Evolutionary conservation across 2,888 invertebrate genomes (phyloP).

Genomic region (Lagria hirta): DNA sequence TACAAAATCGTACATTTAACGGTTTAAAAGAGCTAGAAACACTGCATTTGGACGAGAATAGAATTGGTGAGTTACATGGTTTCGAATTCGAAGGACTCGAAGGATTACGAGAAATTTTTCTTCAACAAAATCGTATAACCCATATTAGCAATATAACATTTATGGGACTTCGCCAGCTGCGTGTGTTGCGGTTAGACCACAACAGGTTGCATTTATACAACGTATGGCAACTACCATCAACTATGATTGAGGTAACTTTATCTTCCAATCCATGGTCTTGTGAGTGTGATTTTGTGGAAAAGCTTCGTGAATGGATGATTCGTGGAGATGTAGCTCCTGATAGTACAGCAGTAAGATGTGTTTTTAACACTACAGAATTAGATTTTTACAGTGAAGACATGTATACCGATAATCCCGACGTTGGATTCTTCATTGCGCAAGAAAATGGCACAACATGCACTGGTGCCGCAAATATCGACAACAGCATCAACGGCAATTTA

Average conservation of each 20-base stretch:
- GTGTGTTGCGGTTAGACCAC: slow-evolving; percentile 69
- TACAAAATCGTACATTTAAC: slow-evolving; percentile 82
- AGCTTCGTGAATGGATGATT: slow-evolving; percentile 75
- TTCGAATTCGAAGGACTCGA: slow-evolving; percentile 81
- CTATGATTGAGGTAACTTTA: slow-evolving; percentile 66
- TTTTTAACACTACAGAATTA: slow-evolving; percentile 64
- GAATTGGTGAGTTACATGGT: slow-evolving; percentile 68
- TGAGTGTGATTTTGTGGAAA: slow-evolving; percentile 76
- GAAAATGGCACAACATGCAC: slow-evolving; percentile 65
- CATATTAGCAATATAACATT: slow-evolving; percentile 74
- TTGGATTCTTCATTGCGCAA: slow-evolving; percentile 62
- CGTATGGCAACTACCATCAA: slow-evolving; percentile 70
- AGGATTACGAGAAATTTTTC: slow-evolving; percentile 68
- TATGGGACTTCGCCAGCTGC: slow-evolving; percentile 64
- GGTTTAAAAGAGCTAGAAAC: slow-evolving; percentile 76
- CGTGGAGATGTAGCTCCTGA: slow-evolving; percentile 68
- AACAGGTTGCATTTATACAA: slow-evolving; percentile 70
- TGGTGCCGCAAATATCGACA: slow-evolving; percentile 67
- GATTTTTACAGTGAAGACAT: slow-evolving; percentile 62
- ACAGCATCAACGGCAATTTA: slow-evolving; percentile 70
- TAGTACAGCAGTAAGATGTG: slow-evolving; percentile 65
- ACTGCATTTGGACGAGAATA: slow-evolving; percentile 75
- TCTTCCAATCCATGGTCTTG: slow-evolving; percentile 80
- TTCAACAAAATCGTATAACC: slow-evolving; percentile 73
- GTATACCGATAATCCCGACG: slow-evolving; percentile 60